These are phyloP conservation scores for Prolemur simus DNA, from an alignment of 2,113 vertebrate species.

Conservation along the genomic window DNA sequence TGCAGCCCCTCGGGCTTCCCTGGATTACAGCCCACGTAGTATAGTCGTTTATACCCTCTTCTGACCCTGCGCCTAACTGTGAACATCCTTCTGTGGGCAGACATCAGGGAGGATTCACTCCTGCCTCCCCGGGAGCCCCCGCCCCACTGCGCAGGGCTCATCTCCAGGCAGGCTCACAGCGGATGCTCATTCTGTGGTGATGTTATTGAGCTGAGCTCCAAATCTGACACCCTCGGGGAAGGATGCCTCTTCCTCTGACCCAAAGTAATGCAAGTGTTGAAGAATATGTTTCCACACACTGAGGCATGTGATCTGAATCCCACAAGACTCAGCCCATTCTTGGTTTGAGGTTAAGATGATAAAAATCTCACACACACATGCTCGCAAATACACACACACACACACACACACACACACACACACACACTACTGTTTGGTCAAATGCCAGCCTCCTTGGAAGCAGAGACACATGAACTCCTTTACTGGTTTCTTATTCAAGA, in stretches of 20 bases:
- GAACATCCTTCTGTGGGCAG: neutral
- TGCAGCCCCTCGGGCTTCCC: neutral
- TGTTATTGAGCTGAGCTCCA: neutral
- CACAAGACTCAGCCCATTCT: neutral
- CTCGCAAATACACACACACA: neutral
- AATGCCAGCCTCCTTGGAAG: neutral
- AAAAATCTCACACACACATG: neutral
- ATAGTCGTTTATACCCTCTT: neutral
- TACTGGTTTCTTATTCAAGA: constrained; percentile 9
- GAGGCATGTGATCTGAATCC: neutral
- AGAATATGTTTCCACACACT: neutral
- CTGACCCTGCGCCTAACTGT: neutral
- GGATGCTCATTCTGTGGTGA: neutral
- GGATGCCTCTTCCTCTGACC: neutral
- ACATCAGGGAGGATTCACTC: neutral
- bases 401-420: neutral
- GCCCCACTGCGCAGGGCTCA: neutral
- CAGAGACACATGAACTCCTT: neutral
- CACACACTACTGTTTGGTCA: neutral
- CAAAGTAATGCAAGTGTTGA: neutral
- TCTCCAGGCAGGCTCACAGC: neutral
- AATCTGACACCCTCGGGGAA: neutral
- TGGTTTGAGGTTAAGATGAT: neutral
- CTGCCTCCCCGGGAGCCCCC: neutral
- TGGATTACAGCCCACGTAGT: neutral